Evolutionary conservation across 2,113 vertebrate species (phyloP).

Genomic region (Hipposideros armiger): DNA sequence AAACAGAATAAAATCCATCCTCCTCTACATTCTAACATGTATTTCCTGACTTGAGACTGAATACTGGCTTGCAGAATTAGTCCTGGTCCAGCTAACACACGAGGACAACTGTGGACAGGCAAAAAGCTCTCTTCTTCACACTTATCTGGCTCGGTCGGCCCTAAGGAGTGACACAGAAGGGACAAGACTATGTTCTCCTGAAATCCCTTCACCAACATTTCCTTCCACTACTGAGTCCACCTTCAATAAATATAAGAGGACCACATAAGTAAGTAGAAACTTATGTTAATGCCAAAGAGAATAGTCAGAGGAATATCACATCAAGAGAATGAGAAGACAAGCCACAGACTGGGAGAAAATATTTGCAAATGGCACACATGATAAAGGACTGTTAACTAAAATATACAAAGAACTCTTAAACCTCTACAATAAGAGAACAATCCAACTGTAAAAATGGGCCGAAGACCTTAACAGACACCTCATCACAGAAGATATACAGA

Average conservation of each 20-base stretch:
- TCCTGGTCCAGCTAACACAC: not conserved
- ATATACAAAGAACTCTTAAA: conserved; percentile 1
- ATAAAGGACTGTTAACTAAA: not conserved
- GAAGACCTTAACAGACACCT: not conserved
- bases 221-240: not conserved
- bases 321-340: not conserved
- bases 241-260: not conserved
- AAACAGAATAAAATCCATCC: conserved; percentile 21
- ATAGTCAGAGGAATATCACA: not conserved
- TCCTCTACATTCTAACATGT: conserved; percentile 9
- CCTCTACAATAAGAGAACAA: not conserved
- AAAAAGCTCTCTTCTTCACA: not conserved
- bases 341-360: not conserved
- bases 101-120: not conserved
- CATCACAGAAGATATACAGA: not conserved
- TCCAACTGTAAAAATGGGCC: not conserved
- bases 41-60: not conserved
- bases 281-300: not conserved
- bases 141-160: not conserved
- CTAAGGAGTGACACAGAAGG: not conserved
- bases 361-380: not conserved
- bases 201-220: not conserved
- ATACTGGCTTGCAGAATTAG: not conserved
- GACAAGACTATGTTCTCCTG: not conserved
- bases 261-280: not conserved